Conservation (phyloP, 2,113 vertebrate genomes). For the Pan troglodytes region NHGRI_mPanTro3-v2.1_pri NC_072419.2:28693501-28694000, state of each 20-base stretch:
- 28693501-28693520: conserved; percentile 20
- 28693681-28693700: conserved; percentile 33
- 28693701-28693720: conserved; percentile 10
- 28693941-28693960: neutral
- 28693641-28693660: conserved; percentile 33
- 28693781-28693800: neutral
- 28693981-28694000: conserved; percentile 42
- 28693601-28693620: neutral
- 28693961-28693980: neutral
- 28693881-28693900: neutral
- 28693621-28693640: neutral
- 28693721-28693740: neutral
- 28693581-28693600: neutral
- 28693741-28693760: neutral
- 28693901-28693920: neutral
- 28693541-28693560: conserved; percentile 35
- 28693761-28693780: neutral
- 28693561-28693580: conserved; percentile 37
- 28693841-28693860: conserved; percentile 51
- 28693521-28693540: neutral
- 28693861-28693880: neutral
- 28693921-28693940: neutral
- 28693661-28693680: conserved; percentile 9
- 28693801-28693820: neutral
- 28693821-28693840: neutral